Evolutionary conservation across 2,888 invertebrate genomes (phyloP).

Genomic region (Drosophila ochracea): DNA sequence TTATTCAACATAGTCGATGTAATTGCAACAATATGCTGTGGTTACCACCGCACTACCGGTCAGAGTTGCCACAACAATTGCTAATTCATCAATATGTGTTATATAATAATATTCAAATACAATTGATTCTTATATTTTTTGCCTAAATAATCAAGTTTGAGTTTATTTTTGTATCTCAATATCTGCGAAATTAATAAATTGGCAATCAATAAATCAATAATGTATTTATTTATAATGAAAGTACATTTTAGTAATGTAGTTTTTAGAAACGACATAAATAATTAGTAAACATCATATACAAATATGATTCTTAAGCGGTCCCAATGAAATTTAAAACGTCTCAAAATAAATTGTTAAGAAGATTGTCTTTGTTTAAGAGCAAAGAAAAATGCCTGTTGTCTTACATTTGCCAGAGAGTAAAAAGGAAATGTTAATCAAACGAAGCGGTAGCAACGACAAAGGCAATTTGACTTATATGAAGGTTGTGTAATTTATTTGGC

Average conservation of each 20-base stretch:
- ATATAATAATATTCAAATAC: background rate
- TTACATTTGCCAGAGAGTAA: background rate
- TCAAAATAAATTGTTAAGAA: background rate
- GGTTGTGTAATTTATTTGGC: slow-evolving; percentile 27
- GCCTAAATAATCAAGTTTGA: background rate
- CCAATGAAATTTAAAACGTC: background rate
- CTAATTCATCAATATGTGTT: background rate
- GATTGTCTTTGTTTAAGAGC: background rate
- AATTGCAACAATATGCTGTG: background rate
- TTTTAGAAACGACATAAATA: background rate
- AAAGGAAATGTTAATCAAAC: slow-evolving; percentile 42
- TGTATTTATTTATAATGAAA: background rate
- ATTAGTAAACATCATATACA: background rate
- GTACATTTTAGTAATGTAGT: background rate
- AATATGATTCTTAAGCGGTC: background rate
- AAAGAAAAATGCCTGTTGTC: background rate
- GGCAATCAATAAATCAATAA: background rate
- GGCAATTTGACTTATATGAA: slow-evolving; percentile 12
- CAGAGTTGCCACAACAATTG: background rate
- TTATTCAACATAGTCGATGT: background rate
- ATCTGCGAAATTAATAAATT: background rate
- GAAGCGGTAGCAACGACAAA: slow-evolving; percentile 29
- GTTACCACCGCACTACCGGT: background rate
- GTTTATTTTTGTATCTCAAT: background rate
- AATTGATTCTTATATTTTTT: background rate